phyloP scores from a whole-genome alignment of 1,140 invertebrate genomes.

The Acyrthosiphon pisum region DNA sequence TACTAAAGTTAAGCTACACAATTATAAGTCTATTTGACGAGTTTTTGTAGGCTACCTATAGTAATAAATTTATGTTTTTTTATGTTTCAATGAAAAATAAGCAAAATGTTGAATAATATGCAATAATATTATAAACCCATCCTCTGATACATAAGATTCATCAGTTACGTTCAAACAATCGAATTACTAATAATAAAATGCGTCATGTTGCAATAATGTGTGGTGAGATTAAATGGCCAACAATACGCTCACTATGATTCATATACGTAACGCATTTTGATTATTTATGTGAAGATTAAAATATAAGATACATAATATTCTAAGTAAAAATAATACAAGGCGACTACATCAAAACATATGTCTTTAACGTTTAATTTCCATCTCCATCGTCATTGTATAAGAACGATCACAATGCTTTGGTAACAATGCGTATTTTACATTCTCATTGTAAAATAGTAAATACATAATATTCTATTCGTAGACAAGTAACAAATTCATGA shows the following conservation, averaged over 20 bases:
- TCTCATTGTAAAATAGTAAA: neutral
- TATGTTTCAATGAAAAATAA: neutral
- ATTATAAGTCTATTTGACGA: neutral
- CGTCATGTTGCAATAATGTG: neutral
- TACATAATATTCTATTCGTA: neutral
- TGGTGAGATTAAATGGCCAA: conserved; percentile 1
- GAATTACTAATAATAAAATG: neutral
- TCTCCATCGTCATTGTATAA: neutral
- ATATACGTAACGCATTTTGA: neutral
- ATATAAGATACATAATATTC: conserved; percentile 3
- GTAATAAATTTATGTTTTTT: neutral
- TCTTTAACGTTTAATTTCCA: neutral
- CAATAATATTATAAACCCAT: conserved; percentile 9
- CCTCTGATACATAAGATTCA: neutral
- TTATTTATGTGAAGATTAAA: conserved; percentile 31
- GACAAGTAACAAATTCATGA: neutral
- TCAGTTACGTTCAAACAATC: neutral
- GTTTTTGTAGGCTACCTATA: neutral
- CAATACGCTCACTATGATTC: neutral
- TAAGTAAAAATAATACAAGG: conserved; percentile 19
- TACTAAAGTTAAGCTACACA: neutral
- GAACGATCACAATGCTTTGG: neutral
- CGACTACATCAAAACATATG: neutral
- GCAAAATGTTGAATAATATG: neutral
- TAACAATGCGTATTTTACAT: neutral